A percentile compares a stretch with the other conserved stretches of the same genome.
phyloP scores from a whole-genome alignment of 2,888 invertebrate species.

The Chydorus sphaericus region DNA sequence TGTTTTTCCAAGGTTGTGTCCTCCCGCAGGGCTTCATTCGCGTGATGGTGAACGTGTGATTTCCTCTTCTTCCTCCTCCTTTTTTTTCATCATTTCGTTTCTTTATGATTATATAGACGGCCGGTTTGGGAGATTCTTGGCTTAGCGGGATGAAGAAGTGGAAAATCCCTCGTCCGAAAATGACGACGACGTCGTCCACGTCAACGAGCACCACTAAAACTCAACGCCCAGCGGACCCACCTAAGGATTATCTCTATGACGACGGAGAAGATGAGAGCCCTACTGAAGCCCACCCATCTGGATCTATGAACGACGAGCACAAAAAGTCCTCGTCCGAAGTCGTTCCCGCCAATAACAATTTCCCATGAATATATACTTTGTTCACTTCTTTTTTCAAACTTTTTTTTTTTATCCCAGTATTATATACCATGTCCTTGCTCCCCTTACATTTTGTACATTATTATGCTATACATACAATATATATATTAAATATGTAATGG shows the following conservation, averaged over 20 bases:
- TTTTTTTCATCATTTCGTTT: no score
- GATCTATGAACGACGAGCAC: not conserved
- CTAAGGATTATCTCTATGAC: not conserved
- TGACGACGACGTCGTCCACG: conserved; percentile 29
- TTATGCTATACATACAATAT: no score
- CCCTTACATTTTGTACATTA: not conserved
- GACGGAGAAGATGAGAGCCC: not conserved
- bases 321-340: not conserved
- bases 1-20: no score
- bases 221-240: not conserved
- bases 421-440: no score
- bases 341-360: not conserved
- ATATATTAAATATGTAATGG: no score
- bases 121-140: not conserved
- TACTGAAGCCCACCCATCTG: not conserved
- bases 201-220: not conserved
- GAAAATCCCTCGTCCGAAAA: conserved; percentile 70
- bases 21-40: no score
- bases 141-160: conserved; percentile 48
- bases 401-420: not conserved
- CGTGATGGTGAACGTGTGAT: no score
- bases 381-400: not conserved
- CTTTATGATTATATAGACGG: no score
- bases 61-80: no score
- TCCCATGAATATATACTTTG: not conserved